phyloP scores from a whole-genome alignment of 2,888 invertebrate genomes.

The Orthosia gracilis region DNA sequence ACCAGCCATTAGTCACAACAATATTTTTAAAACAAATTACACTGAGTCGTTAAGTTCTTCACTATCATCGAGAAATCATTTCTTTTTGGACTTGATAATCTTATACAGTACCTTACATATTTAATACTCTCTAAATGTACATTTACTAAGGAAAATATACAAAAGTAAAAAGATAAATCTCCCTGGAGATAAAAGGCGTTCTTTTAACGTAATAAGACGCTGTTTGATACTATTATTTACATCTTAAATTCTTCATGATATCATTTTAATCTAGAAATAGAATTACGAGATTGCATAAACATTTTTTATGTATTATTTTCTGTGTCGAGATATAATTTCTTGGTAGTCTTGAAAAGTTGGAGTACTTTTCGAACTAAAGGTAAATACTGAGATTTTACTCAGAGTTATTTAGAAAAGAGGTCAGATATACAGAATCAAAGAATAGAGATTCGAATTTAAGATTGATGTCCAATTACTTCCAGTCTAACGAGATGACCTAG shows the following conservation, averaged over 20 bases:
- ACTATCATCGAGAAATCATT: background rate
- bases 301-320: slow-evolving; percentile 20
- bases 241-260: slow-evolving; percentile 46
- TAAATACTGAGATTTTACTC: background rate
- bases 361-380: background rate
- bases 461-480: background rate
- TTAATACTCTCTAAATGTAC: slow-evolving; percentile 34
- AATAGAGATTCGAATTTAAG: background rate
- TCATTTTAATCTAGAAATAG: slow-evolving; percentile 36
- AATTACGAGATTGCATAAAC: slow-evolving; percentile 41
- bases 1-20: background rate
- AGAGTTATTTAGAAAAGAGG: background rate
- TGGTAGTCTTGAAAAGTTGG: background rate
- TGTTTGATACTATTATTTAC: slow-evolving; percentile 46
- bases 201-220: slow-evolving; percentile 39
- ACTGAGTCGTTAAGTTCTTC: background rate
- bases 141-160: slow-evolving; percentile 29
- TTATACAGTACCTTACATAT: slow-evolving; percentile 4
- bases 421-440: background rate
- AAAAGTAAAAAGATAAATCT: slow-evolving; percentile 35
- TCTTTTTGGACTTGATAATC: background rate
- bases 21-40: background rate
- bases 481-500: too few species aligned
- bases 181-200: slow-evolving; percentile 28
- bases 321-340: background rate